Conservation (phyloP, 2,797 vertebrate species). For the Corythornis leucogaster region DNA sequence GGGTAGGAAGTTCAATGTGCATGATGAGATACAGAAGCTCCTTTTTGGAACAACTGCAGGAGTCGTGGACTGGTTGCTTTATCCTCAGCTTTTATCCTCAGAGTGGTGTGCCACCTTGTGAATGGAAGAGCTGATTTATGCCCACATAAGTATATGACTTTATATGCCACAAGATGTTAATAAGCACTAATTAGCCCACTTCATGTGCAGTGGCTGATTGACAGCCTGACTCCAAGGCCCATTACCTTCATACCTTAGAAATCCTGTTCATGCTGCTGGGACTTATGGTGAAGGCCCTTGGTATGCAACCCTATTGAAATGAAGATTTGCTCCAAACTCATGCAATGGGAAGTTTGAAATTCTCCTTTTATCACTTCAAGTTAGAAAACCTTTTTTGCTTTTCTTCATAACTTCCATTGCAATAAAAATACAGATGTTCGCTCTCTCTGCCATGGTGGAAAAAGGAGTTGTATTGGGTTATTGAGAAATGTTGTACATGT, state of each 20-base stretch:
- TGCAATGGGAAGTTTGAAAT: background rate
- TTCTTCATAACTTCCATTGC: background rate
- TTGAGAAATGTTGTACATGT: background rate
- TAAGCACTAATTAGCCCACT: background rate
- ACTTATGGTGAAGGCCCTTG: background rate
- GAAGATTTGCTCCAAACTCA: background rate
- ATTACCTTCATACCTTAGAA: background rate
- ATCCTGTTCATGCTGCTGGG: rapidly evolving
- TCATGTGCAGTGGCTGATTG: background rate
- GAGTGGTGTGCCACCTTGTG: background rate
- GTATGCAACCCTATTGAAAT: background rate
- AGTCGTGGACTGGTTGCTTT: background rate
- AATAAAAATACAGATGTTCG: background rate
- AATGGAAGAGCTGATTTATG: background rate
- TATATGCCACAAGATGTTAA: background rate
- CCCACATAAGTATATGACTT: background rate
- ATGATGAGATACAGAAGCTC: background rate
- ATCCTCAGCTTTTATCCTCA: background rate
- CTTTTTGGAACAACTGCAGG: background rate
- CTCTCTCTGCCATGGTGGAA: background rate
- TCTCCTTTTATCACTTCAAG: background rate
- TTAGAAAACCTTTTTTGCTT: background rate
- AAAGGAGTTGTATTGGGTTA: background rate
- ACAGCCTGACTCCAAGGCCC: background rate
- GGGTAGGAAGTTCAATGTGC: background rate